These are phyloP conservation scores for Chloebia gouldiae DNA, from an alignment of 2,113 vertebrate genomes.

Conservation along the genomic window DNA sequence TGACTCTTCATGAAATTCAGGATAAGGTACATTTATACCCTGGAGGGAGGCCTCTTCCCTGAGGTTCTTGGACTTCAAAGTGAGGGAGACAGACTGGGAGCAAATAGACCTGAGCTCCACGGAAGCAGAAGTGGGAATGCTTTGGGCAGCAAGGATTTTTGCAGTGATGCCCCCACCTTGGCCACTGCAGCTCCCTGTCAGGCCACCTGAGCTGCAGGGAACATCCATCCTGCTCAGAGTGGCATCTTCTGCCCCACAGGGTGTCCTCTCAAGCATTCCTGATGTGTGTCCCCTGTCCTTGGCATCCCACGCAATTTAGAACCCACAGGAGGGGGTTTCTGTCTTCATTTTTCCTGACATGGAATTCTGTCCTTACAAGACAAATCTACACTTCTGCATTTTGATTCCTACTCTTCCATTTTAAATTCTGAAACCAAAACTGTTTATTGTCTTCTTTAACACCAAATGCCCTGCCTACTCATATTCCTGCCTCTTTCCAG, in stretches of 20 bases:
- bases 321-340: neutral
- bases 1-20: neutral
- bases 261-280: neutral
- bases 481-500: neutral
- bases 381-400: neutral
- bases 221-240: accelerated
- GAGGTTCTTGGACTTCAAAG: neutral
- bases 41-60: neutral
- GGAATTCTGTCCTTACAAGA: neutral
- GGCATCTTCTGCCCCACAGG: accelerated
- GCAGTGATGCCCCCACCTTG: neutral
- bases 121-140: neutral
- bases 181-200: neutral
- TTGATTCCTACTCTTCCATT: neutral
- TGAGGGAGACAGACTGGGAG: neutral
- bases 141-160: neutral
- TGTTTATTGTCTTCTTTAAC: neutral
- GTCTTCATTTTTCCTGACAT: neutral
- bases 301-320: accelerated
- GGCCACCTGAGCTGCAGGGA: neutral
- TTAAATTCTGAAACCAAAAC: neutral
- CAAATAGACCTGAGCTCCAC: neutral
- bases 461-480: neutral
- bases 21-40: neutral
- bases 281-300: neutral